These are phyloP conservation scores for Epicauta chinensis DNA, from an alignment of 1,140 invertebrate species.

Conservation along the genomic window DNA sequence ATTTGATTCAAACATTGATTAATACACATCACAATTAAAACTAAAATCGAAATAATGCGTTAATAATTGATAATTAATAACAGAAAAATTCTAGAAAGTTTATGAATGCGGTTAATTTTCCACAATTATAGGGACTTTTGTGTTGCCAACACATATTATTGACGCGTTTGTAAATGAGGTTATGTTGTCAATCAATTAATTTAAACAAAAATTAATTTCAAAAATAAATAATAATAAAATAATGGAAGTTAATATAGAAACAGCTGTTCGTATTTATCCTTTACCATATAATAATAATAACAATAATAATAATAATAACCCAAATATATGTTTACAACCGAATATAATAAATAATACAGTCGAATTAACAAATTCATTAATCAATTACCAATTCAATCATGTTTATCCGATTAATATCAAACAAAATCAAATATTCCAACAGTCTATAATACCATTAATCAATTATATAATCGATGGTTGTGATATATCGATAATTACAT, in stretches of 20 bases:
- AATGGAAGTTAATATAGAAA: conserved; percentile 39
- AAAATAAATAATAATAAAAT: background rate
- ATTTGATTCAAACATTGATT: no score
- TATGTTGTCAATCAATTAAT: no score
- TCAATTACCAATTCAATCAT: conserved; percentile 52
- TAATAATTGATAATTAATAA: no score
- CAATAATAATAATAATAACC: conserved; percentile 8
- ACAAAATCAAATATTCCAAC: conserved; percentile 45
- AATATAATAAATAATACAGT: conserved; percentile 50
- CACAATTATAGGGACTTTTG: no score
- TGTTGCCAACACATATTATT: no score
- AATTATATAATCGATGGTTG: conserved; percentile 61
- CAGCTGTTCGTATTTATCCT: conserved; percentile 36
- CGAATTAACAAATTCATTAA: conserved; percentile 48
- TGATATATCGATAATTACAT: conserved; percentile 67
- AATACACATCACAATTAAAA: no score
- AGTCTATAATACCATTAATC: conserved; percentile 48
- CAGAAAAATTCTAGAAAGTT: no score
- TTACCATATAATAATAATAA: conserved; percentile 21
- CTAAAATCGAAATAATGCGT: no score
- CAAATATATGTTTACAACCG: conserved; percentile 48
- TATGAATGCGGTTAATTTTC: no score
- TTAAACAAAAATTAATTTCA: no score
- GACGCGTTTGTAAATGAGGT: no score
- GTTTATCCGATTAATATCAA: conserved; percentile 51